Evolutionary conservation across 1,140 invertebrate genomes (phyloP), one percentile per base, ranked within the genome.

Genomic region (Neodiprion fabricii): DNA sequence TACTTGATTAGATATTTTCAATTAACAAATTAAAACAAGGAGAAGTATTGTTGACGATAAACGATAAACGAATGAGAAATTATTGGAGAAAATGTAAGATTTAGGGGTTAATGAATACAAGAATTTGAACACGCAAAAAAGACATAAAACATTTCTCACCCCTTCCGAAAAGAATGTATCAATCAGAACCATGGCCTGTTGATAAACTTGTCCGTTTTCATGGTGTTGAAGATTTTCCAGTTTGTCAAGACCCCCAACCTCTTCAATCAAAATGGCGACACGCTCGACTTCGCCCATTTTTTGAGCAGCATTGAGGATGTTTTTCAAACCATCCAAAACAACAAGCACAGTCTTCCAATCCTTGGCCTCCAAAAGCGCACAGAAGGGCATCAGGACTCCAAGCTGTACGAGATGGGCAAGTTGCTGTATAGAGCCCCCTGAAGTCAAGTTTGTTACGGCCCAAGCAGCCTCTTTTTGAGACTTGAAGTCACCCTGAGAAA

Each of bases 391-490:
- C 2, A 93, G 79, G 9, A 90, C 89, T 67, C 90, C 90, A 11
- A 81, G 48, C 72, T 91, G 85, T 17, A 95, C 90, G n/a, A 96
- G 86, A 61, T 86, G 86, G 21, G 90, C 88, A 65, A 96, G 90
- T 82, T 96, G 95, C 70, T 93, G 89, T 28, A 91, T 85, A 7
- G 89, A 90, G 9, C 94, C 94, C 79, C 93, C 94, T 48, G 95
- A 92, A 9, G 94, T 95, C 48, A 95, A 91, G 83, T 96, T 96
- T 49, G 94, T 95, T 14, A 96, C 90, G 9, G 93, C 94, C 94
- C 94, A 96, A 1, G 93, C 92, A 72, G 94, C 94, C 86, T 96
- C 95, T 79, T 95, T 95, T 85, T 95, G 93, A 21, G 93, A 92
- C 78, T 92, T 93, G 80, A 93, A 91, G 80, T 96, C 95, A 70